Evolutionary conservation across 1,140 invertebrate genomes (phyloP).

Genomic region (Argopecten irradians): DNA sequence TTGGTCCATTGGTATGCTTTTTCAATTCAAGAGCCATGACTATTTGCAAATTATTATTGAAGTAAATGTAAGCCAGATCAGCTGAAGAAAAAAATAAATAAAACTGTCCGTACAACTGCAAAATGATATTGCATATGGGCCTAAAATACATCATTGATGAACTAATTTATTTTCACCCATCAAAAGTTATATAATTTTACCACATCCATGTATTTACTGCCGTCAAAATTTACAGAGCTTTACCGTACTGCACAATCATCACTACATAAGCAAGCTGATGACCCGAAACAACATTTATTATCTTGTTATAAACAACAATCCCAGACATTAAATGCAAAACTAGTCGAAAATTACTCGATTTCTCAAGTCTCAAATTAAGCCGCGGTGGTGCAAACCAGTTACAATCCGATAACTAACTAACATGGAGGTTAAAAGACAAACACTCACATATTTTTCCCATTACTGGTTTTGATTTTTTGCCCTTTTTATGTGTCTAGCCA

Average conservation of each 20-base stretch:
- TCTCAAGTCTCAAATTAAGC: neutral
- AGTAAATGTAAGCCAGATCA: no score
- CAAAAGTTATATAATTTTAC: no score
- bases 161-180: no score
- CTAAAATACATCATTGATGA: no score
- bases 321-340: neutral
- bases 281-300: neutral
- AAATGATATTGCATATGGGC: no score
- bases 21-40: no score
- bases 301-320: neutral
- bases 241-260: neutral
- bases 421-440: conserved; percentile 8
- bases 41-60: no score
- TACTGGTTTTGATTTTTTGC: no score
- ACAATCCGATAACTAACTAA: neutral
- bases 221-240: neutral
- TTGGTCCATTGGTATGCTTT: no score
- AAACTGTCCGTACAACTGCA: no score
- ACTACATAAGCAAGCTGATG: neutral
- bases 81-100: no score
- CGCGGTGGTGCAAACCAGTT: neutral
- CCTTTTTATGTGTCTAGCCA: neutral
- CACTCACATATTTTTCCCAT: neutral
- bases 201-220: no score
- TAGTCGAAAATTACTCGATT: neutral